A percentile compares a stretch with the other conserved stretches of the same genome.
Evolutionary conservation across 2,888 invertebrate genomes (phyloP).

Genomic region (Cheilosia urbana): DNA sequence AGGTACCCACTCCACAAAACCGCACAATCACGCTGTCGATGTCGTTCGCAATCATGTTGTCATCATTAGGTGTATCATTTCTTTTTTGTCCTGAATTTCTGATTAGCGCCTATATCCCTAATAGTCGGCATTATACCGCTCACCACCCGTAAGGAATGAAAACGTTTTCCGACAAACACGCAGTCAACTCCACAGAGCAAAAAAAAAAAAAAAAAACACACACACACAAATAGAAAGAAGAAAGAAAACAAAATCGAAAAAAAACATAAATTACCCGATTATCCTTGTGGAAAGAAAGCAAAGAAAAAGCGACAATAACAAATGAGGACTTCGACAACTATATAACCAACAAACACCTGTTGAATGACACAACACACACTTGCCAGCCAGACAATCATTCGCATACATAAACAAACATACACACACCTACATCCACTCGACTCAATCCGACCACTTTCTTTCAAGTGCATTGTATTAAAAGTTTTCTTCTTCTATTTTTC

Average conservation of each 20-base stretch:
- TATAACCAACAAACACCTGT: conserved; percentile 61
- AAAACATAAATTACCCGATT: conserved; percentile 75
- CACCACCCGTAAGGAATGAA: conserved; percentile 3
- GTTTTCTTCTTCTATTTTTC: conserved; percentile 24
- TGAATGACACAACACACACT: conserved; percentile 62
- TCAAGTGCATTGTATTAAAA: conserved; percentile 74
- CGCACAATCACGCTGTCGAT: conserved; percentile 5
- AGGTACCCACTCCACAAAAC: background rate
- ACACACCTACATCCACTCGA: conserved; percentile 30
- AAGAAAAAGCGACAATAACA: conserved; percentile 31
- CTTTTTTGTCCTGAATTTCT: conserved; percentile 55
- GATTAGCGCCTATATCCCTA: conserved; percentile 43
- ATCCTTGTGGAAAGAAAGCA: conserved; percentile 67
- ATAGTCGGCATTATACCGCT: background rate
- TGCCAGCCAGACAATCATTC: conserved; percentile 64
- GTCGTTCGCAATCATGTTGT: conserved; percentile 45
- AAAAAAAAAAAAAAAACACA: no score
- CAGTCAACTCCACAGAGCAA: conserved; percentile 19
- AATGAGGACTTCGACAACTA: conserved; percentile 67
- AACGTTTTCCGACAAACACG: conserved; percentile 30
- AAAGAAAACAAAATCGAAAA: conserved; percentile 36
- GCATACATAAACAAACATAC: conserved; percentile 23
- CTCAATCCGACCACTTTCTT: conserved; percentile 57
- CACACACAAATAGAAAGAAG: conserved; percentile 19
- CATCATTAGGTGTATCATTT: conserved; percentile 38